phyloP scores from a whole-genome alignment of 2,113 vertebrate genomes.

The Chrysochloris asiatica region DNA sequence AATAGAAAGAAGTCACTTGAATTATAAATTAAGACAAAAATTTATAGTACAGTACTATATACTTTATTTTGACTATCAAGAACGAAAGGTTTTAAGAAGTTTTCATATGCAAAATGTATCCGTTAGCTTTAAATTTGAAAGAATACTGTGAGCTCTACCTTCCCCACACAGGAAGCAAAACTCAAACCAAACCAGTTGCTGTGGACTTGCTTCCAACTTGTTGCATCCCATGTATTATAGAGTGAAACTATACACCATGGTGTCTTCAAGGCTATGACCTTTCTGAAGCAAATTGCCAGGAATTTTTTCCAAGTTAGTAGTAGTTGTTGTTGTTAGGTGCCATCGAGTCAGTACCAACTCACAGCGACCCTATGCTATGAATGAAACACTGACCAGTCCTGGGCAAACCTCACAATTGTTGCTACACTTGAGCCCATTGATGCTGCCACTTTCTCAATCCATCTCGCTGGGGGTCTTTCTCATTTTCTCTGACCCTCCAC shows the following conservation, averaged over 20 bases:
- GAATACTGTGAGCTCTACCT: not conserved
- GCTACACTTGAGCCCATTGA: too few species aligned
- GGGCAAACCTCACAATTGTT: too few species aligned
- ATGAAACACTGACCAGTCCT: too few species aligned
- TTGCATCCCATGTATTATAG: not conserved
- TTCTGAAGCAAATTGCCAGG: not conserved
- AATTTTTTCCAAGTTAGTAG: not conserved
- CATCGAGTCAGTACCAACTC: too few species aligned
- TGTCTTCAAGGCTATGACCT: not conserved
- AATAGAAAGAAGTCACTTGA: not conserved
- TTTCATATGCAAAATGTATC: not conserved
- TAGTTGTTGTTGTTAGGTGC: not conserved
- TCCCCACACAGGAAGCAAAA: not conserved
- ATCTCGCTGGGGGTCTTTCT: too few species aligned
- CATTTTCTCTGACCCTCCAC: too few species aligned
- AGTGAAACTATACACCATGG: not conserved
- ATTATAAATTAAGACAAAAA: not conserved
- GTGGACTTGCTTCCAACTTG: not conserved
- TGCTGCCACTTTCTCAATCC: too few species aligned
- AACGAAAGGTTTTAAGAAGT: not conserved
- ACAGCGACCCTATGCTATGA: too few species aligned
- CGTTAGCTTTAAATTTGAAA: not conserved
- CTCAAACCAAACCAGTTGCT: not conserved
- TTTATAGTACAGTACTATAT: not conserved
- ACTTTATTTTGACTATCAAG: not conserved